These are phyloP conservation scores for Protobothrops flavoviridis DNA, from an alignment of 2,113 vertebrate species.

Conservation along the genomic window DNA sequence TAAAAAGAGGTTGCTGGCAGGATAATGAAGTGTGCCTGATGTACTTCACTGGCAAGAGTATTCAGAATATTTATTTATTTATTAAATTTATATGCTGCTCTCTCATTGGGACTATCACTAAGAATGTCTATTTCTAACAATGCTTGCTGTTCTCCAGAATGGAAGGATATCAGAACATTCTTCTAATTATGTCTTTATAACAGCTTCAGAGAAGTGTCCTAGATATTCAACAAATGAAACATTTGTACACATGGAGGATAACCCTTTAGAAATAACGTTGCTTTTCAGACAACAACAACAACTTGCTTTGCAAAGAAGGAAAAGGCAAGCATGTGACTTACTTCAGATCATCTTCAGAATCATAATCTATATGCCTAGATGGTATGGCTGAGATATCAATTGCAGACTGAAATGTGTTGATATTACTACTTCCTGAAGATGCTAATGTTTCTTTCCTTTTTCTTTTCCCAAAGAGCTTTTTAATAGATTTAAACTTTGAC, in stretches of 20 bases:
- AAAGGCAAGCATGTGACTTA: slow-evolving; percentile 62
- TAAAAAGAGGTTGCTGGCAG: background rate
- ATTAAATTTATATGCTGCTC: background rate
- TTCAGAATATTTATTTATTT: background rate
- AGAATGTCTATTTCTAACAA: background rate
- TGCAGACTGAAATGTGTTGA: slow-evolving; percentile 81
- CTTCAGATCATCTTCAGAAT: slow-evolving; percentile 82
- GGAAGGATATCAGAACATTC: background rate
- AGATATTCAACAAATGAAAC: background rate
- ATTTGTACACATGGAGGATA: background rate
- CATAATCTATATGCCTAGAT: slow-evolving; percentile 55
- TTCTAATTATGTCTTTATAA: background rate
- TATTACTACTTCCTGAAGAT: slow-evolving; percentile 48
- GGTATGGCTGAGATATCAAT: slow-evolving; percentile 73
- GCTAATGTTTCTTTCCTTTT: slow-evolving; percentile 72
- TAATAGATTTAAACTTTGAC: slow-evolving; percentile 84
- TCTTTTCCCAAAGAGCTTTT: slow-evolving; percentile 82
- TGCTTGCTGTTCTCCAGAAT: background rate
- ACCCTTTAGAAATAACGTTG: background rate
- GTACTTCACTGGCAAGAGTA: background rate
- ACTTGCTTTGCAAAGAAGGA: background rate
- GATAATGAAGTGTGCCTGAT: background rate
- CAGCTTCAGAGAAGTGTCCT: background rate
- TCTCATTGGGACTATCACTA: background rate
- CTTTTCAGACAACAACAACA: background rate